Percentiles rank a stretch among this genome's conserved stretches.
phyloP scores from a whole-genome alignment of 1,140 invertebrate genomes.

The Myzus persicae region DNA sequence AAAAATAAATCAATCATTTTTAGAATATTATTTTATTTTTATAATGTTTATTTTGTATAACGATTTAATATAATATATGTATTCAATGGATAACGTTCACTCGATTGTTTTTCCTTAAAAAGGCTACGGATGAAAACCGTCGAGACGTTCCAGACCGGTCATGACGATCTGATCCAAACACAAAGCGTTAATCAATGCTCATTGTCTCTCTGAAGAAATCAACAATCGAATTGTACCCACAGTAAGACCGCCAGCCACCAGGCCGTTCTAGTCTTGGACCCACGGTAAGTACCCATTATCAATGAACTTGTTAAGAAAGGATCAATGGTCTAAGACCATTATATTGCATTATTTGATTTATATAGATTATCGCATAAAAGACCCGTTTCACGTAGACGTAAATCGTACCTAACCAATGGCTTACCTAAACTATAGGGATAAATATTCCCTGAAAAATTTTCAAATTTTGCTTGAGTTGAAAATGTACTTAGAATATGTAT shows the following conservation, averaged over 20 bases:
- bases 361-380: not conserved
- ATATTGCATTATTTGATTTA: not conserved
- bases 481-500: not conserved
- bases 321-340: not conserved
- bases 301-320: not conserved
- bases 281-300: not conserved
- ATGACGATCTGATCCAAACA: not conserved
- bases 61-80: not conserved
- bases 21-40: too few relatives aligned
- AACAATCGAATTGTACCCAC: not conserved
- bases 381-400: not conserved
- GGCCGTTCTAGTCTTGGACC: not conserved
- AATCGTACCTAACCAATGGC: not conserved
- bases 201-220: not conserved
- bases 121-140: not conserved
- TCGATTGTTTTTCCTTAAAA: not conserved
- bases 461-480: not conserved
- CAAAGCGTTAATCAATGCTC: not conserved
- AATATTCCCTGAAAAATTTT: not conserved
- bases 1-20: too few relatives aligned
- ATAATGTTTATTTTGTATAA: not conserved
- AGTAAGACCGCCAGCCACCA: not conserved
- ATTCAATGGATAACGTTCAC: not conserved
- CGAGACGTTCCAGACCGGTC: not conserved
- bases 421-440: not conserved